Evolutionary conservation across 2,888 invertebrate genomes (phyloP), one percentile per base, ranked within the genome.

Genomic region (Cataglyphis altisquamis): DNA sequence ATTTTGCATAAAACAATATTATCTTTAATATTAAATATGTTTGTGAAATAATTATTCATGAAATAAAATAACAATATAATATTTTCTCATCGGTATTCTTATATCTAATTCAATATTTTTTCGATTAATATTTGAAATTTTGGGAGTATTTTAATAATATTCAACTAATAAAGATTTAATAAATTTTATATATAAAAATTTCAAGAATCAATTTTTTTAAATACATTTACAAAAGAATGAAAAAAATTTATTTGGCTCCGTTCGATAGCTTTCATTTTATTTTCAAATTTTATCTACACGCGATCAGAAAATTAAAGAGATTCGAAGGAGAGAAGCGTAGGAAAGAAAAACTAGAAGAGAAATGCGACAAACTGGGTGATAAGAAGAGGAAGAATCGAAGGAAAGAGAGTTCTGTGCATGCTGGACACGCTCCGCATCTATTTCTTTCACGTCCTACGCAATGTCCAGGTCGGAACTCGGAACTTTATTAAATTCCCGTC

Each of bases 401-500:
- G 62, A 39, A 78, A 81, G 67, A 36, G 62, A 52, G 55, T 85
- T 41, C 66, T 87, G 83, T 84, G 83, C 66, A 89, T 90, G 87
- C 89, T 84, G 84, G 86, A 88, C 89, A 91, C 90, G 89, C 70
- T 88, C 81, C 85, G 67, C 86, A 86, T 90, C 86, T 84, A 90
- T 90, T 91, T 88, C 88, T 89, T 88, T 86, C 62, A 84, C 84
- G 81, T 84, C 41, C 72, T 80, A 85, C 84, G 86, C 85, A 86
- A 74, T 78, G 84, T 85, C 67, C 83, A 82, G 32, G 62, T 73
- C 77, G 80, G 52, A 68, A 78, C 86, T 73, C 77, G 82, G 52
- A 68, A 78, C 86, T 90, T 90, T 90, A 90, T 90, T 90, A 90
- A 90, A 90, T 90, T 90, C 90, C 84, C 86, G 85, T 90, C 85